A percentile compares a stretch with the other conserved stretches of the same genome.
Conservation (phyloP, 2,113 vertebrate genomes). For the Etheostoma spectabile region DNA sequence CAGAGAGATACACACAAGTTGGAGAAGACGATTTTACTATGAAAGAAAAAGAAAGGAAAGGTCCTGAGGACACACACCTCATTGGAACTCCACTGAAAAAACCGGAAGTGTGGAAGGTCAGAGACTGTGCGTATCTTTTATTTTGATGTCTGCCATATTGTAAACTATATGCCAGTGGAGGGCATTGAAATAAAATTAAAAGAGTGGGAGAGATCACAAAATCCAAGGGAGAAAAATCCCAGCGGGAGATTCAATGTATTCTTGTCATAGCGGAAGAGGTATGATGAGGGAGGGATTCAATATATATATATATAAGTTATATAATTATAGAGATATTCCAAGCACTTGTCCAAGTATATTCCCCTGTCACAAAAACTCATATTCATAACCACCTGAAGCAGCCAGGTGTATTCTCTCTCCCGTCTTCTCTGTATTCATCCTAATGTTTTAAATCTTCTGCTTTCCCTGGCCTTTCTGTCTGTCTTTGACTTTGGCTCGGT, state of each 20-base stretch:
- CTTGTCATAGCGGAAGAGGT: conserved; percentile 28
- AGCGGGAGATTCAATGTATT: conserved; percentile 49
- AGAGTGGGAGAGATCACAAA: conserved; percentile 56
- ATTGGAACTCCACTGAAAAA: background rate
- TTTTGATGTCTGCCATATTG: conserved; percentile 66
- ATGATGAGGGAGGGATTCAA: background rate
- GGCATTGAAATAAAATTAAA: conserved; percentile 66
- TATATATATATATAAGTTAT: too few species aligned
- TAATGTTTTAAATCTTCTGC: conserved; percentile 40
- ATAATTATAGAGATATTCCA: conserved; percentile 32
- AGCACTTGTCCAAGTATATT: conserved; percentile 49
- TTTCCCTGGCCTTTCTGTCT: conserved; percentile 31
- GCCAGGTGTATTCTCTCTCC: conserved; percentile 1
- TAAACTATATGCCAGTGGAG: conserved; percentile 52
- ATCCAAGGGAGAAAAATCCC: conserved; percentile 62
- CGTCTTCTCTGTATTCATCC: conserved; percentile 24
- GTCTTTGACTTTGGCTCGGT: conserved; percentile 56
- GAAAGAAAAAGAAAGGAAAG: background rate
- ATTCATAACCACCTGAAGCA: conserved; percentile 48
- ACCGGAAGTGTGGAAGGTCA: background rate
- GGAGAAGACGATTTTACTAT: background rate
- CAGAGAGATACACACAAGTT: conserved; percentile 31
- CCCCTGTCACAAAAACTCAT: conserved; percentile 36
- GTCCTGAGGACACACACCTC: background rate
- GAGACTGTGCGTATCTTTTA: background rate